Conservation (phyloP, 2,888 invertebrate genomes). For the Hypomecis atomaria region DNA sequence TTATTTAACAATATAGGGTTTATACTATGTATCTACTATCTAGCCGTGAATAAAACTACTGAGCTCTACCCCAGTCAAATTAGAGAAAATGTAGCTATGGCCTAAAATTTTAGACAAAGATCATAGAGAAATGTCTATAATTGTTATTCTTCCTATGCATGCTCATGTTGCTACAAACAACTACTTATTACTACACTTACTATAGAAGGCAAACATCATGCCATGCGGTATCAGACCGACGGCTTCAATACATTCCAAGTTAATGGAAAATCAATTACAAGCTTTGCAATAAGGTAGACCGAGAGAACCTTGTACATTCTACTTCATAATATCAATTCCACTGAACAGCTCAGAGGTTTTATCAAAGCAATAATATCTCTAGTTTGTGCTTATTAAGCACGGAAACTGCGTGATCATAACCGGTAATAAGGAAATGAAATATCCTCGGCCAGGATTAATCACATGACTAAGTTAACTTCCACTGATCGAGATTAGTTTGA, state of each 20-base stretch:
- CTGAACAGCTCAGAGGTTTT: slow-evolving; percentile 15
- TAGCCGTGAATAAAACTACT: too few species aligned
- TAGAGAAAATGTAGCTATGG: too few species aligned
- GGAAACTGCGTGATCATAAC: slow-evolving; percentile 4
- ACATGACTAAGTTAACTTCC: neutral
- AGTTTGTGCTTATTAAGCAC: slow-evolving; percentile 10
- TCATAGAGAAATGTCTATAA: too few species aligned
- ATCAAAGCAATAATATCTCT: slow-evolving; percentile 1
- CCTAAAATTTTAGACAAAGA: too few species aligned
- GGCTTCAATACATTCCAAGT: slow-evolving; percentile 4
- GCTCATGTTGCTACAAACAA: too few species aligned
- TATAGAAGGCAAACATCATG: slow-evolving; percentile 2
- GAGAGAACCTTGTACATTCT: neutral
- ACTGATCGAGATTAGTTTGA: neutral
- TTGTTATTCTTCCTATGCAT: too few species aligned
- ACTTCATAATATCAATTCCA: slow-evolving; percentile 17
- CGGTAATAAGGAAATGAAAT: neutral
- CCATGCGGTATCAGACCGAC: neutral
- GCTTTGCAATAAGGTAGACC: slow-evolving; percentile 1
- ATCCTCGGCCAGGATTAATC: neutral
- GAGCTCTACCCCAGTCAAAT: too few species aligned
- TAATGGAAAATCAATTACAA: slow-evolving; percentile 27
- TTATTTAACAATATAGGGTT: slow-evolving; percentile 5
- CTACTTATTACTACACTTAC: neutral
- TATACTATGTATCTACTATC: too few species aligned